A percentile compares a stretch with the other conserved stretches of the same genome.
phyloP scores from a whole-genome alignment of 2,113 vertebrate genomes.

The Danionella cerebrum region DNA sequence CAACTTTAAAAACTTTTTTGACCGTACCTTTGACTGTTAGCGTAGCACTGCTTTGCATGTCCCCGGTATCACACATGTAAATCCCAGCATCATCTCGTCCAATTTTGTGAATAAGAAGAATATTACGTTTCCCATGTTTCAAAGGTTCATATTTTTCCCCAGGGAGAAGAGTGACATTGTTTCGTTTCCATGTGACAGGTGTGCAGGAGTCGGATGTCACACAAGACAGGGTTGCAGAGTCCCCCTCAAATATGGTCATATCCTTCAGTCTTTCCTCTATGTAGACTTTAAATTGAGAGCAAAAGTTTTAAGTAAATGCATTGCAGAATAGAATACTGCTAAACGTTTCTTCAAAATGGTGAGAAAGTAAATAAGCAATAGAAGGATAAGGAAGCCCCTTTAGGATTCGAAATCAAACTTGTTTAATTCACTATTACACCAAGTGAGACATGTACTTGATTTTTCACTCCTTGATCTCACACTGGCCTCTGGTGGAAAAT shows the following conservation, averaged over 20 bases:
- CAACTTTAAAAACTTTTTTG: too few species aligned
- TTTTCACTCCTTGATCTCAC: too few species aligned
- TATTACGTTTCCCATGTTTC: constrained; percentile 58
- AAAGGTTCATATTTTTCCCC: constrained; percentile 74
- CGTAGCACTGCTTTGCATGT: constrained; percentile 65
- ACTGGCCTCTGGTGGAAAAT: too few species aligned
- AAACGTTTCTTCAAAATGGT: not conserved
- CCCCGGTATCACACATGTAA: constrained; percentile 76
- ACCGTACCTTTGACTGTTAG: constrained; percentile 76
- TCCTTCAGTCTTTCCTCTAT: constrained; percentile 59
- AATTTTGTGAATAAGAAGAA: constrained; percentile 68
- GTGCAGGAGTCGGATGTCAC: constrained; percentile 59
- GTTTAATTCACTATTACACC: too few species aligned
- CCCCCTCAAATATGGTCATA: constrained; percentile 50
- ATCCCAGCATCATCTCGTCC: constrained; percentile 73
- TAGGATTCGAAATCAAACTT: too few species aligned
- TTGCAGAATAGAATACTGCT: not conserved
- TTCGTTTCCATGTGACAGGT: constrained; percentile 72
- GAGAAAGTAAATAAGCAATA: too few species aligned
- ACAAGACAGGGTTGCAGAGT: constrained; percentile 69
- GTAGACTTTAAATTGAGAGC: constrained; percentile 45
- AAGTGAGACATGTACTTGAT: too few species aligned
- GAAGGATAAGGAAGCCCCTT: too few species aligned
- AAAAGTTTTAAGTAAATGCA: not conserved
- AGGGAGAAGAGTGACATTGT: constrained; percentile 58